Evolutionary conservation across 1,140 invertebrate species (phyloP), one percentile per base, ranked within the genome.

Genomic region (Babylonia areolata): DNA sequence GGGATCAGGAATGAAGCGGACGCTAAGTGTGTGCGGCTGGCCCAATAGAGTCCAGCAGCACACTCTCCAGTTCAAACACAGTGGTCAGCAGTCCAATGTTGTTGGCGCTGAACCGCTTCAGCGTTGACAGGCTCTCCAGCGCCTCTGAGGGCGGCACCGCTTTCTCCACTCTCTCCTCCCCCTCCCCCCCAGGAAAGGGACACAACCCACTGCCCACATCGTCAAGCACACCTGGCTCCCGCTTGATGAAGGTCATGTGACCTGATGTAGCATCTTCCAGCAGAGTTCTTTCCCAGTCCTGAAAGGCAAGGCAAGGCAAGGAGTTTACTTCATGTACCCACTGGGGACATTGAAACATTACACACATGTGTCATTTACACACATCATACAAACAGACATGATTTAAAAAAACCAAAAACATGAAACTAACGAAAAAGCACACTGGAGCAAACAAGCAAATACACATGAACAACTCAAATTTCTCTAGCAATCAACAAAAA

Each of bases 251-350:
- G 5, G 17, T 35, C 40, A 80, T 83, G 54, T 33, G 51, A 35
- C 80, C 37, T 2, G 40, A 64, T 0, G 73, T 51, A 11, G 86
- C 77, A 35, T 87, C 81, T 39, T 40, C 69, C 42, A 87, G 28
- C 23, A 84, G 77, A 6, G 83, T 35, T 40, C 28, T 81, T 39
- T 87, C 86, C 86, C 82, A 84, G 31, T 81, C 77, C 17, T n/a
- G n/a, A n/a, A n/a, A n/a, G n/a, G n/a, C n/a, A n/a, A n/a, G n/a
- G n/a, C n/a, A n/a, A n/a, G n/a, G n/a, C n/a, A n/a, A n/a, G n/a
- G n/a, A n/a, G n/a, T n/a, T n/a, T n/a, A n/a, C n/a, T n/a, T n/a
- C n/a, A n/a, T n/a, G n/a, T n/a, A n/a, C n/a, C n/a, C n/a, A n/a
- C n/a, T n/a, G n/a, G n/a, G n/a, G n/a, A n/a, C n/a, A n/a, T n/a